Conservation (phyloP, 2,113 vertebrate genomes). For the Phylloscopus trochilus region DNA sequence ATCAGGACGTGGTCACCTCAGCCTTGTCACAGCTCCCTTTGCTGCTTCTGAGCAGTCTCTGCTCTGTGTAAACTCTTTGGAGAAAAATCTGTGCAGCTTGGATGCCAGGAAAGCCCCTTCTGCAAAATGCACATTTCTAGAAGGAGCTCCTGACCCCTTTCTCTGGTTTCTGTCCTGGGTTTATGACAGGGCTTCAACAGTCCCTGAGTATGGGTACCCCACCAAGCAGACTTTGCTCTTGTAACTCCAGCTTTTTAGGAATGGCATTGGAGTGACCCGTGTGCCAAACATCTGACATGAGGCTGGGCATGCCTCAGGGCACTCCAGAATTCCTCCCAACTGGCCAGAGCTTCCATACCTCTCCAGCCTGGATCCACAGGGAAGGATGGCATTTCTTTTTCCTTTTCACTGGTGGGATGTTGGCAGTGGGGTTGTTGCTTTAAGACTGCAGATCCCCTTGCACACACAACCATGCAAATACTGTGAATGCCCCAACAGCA, state of each 20-base stretch:
- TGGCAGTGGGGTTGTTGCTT: neutral
- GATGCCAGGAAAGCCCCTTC: neutral
- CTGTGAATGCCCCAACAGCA: neutral
- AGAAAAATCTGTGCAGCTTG: accelerated
- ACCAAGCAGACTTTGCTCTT: too few species aligned
- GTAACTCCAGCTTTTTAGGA: neutral
- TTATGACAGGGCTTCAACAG: neutral
- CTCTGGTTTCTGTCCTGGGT: neutral
- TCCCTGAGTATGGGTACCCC: neutral
- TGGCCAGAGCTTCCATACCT: neutral
- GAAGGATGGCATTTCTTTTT: neutral
- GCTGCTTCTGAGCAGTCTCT: neutral
- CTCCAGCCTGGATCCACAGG: neutral
- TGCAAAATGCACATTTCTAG: neutral
- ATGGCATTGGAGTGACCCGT: neutral
- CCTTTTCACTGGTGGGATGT: neutral
- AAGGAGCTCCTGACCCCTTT: neutral
- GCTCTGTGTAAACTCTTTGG: neutral
- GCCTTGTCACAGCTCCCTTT: neutral
- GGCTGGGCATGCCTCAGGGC: accelerated
- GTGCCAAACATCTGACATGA: neutral
- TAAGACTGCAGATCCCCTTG: neutral
- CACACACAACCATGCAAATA: neutral
- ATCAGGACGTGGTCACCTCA: accelerated
- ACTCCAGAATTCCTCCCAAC: neutral